Conservation (phyloP, 1,140 invertebrate genomes). For the Trachymyrmex septentrionalis region DNA sequence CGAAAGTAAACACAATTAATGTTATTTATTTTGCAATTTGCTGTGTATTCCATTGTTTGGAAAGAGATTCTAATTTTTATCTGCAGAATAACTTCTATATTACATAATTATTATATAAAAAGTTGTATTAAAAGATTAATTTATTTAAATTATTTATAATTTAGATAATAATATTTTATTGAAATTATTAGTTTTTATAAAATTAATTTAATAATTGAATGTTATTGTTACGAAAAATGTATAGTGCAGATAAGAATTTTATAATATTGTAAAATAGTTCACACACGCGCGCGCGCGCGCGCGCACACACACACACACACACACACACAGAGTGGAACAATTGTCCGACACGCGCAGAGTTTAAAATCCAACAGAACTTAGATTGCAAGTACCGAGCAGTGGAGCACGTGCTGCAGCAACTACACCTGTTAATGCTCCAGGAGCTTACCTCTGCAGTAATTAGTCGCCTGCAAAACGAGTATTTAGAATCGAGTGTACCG, state of each 20-base stretch:
- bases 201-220: neutral
- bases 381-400: neutral
- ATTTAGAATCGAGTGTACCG: neutral
- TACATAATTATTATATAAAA: slow-evolving; percentile 2
- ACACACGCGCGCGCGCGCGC: no score
- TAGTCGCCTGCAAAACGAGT: slow-evolving; percentile 30
- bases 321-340: no score
- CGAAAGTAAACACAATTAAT: neutral
- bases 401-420: neutral
- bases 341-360: neutral
- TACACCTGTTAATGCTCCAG: slow-evolving; percentile 5
- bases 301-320: no score
- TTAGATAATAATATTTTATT: no score
- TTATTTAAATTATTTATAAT: neutral
- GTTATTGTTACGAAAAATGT: neutral
- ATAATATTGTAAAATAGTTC: neutral
- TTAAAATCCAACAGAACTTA: neutral
- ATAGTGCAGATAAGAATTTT: neutral
- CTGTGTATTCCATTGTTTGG: neutral
- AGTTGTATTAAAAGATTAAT: slow-evolving; percentile 4
- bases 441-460: slow-evolving; percentile 15
- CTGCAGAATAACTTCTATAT: neutral
- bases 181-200: neutral
- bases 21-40: neutral
- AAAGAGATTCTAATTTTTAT: neutral